Evolutionary conservation across 2,888 invertebrate species (phyloP).

Genomic region (Eretmocerus hayati): DNA sequence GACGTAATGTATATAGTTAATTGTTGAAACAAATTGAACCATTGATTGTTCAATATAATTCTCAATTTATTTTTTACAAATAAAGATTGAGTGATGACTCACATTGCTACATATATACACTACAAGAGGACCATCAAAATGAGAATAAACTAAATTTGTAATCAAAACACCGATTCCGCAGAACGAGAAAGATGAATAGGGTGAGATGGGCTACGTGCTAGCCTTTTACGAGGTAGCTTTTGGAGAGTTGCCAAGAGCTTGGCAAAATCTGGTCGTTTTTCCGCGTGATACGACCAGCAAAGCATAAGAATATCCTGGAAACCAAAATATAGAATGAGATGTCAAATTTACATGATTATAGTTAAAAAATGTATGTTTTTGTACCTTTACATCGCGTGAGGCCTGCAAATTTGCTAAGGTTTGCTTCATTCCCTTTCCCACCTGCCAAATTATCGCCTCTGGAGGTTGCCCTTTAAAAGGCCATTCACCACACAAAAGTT

Average conservation of each 20-base stretch:
- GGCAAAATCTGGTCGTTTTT: conserved; percentile 86
- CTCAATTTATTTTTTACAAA: conserved; percentile 36
- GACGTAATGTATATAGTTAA: too few relatives aligned
- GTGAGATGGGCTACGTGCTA: conserved; percentile 96
- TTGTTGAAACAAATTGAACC: too few relatives aligned
- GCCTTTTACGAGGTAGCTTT: conserved; percentile 87
- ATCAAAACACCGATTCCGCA: conserved; percentile 88
- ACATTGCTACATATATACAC: conserved; percentile 39
- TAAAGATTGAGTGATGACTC: conserved; percentile 37
- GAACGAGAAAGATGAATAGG: conserved; percentile 94
- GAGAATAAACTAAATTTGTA: conserved; percentile 36
- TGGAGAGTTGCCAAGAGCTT: conserved; percentile 78
- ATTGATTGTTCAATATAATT: conserved; percentile 14
- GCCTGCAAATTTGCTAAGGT: conserved; percentile 90
- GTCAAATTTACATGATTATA: conserved; percentile 3
- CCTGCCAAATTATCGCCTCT: conserved; percentile 96
- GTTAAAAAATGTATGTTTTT: background rate
- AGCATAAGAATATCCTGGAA: conserved; percentile 87
- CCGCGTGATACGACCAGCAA: conserved; percentile 87
- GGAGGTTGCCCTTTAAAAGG: conserved; percentile 91
- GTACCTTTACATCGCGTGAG: conserved; percentile 91
- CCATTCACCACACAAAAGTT: conserved; percentile 91
- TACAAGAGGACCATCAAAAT: conserved; percentile 38
- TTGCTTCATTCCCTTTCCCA: conserved; percentile 94
- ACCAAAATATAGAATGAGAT: background rate